Base-by-base conservation (phyloP, 2,797 vertebrate species). In the Poeciliopsis presidionis region DNA sequence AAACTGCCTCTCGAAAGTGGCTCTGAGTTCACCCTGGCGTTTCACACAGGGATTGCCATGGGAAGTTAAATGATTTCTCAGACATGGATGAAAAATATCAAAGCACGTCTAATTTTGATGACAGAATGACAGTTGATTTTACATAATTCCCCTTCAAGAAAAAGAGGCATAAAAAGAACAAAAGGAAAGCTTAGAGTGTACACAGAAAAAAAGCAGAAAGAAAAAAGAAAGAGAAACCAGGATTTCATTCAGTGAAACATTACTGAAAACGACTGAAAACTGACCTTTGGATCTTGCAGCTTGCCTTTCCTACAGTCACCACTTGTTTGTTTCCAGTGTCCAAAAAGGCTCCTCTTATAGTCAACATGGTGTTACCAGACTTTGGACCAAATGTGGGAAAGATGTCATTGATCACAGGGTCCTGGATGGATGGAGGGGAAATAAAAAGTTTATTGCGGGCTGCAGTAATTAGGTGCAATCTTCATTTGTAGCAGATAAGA, bases 371-470 rank as follows among this genome's bases (percentile, higher is more conserved):
- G 88, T 96, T 96, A 47, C 98, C 98, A 61, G 96, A 97, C 87
- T 97, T 97, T 2, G 98, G 98, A 51, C 98, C 98, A 18, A 97
- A 98, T 11, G 88, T 95, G 0, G 98, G 98, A 84, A 96, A 97
- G 90, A 99, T 97, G 79, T 94, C 96, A 43, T 91, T 95, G 91
- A 99, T 96, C 77, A 95, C 75, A 25, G 98, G 97, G 81, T 97
- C 95, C 98, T 99, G 84, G n/a, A 77, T 99, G 84, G 6, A 83
- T 49, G 18, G 18, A 49, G 47, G 18, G 11, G 88, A 1, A 78
- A 25, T 51, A 46, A 11, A 30, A 13, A 5, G 16, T 65, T 65
- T 65, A 41, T 22, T 39, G 39, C 8, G 39, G 20, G 36, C 18
- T 65, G 63, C 11, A 39, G 2, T 22, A 41, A 16, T 65, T 36